These are phyloP conservation scores for Coenonympha arcania DNA, from an alignment of 2,888 invertebrate genomes.

Conservation along the genomic window DNA sequence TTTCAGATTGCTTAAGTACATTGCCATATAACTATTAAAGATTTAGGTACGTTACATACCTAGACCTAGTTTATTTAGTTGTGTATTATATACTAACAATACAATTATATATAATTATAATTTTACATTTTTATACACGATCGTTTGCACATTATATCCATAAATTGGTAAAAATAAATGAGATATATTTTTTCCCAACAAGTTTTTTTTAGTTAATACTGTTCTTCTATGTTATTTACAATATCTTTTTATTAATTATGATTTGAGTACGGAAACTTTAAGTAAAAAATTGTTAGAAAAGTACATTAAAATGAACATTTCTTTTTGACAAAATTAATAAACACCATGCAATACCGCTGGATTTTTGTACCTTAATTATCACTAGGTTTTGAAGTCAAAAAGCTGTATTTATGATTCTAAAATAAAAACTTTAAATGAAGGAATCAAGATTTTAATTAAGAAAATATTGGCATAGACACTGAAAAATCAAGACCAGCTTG, in stretches of 20 bases:
- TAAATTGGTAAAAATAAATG: conserved; percentile 14
- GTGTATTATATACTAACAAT: conserved; percentile 69
- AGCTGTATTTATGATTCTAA: too few relatives aligned
- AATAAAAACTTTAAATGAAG: too few relatives aligned
- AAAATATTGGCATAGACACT: conserved; percentile 2
- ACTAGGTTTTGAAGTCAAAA: too few relatives aligned
- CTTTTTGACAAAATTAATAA: neutral
- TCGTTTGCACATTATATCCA: conserved; percentile 44
- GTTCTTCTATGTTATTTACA: conserved; percentile 11
- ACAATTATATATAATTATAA: conserved; percentile 58
- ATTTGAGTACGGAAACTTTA: neutral
- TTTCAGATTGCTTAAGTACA: conserved; percentile 68
- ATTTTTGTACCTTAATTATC: too few relatives aligned
- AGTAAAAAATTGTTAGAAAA: neutral
- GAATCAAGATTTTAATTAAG: too few relatives aligned
- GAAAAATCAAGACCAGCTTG: conserved; percentile 22
- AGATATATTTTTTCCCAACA: neutral
- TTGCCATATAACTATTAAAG: conserved; percentile 57
- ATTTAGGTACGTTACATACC: conserved; percentile 51
- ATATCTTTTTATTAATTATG: neutral
- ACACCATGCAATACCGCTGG: neutral
- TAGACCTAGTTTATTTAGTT: conserved; percentile 43
- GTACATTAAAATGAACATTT: neutral
- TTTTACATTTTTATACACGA: conserved; percentile 54
- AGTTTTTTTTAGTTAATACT: conserved; percentile 18